phyloP scores from a whole-genome alignment of 2,113 vertebrate genomes.

The Trochalopteron elliotii region DNA sequence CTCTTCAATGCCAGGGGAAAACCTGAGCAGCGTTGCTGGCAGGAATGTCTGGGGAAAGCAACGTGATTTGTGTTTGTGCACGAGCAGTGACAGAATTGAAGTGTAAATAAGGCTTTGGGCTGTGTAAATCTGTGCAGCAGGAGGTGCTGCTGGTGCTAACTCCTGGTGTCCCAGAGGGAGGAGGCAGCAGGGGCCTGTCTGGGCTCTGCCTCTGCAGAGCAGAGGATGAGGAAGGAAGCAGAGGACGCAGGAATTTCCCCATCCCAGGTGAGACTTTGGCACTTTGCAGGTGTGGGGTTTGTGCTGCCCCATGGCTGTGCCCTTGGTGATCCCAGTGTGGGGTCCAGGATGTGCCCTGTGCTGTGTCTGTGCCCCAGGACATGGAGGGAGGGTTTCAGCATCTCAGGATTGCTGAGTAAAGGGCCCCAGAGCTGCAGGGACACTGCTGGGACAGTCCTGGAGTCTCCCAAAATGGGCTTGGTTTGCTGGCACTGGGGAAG shows the following conservation, averaged over 20 bases:
- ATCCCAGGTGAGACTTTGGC: rapidly evolving
- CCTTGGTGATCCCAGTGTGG: not conserved
- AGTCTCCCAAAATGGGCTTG: not conserved
- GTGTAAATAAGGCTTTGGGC: not conserved
- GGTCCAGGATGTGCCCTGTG: no score
- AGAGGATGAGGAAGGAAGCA: not conserved
- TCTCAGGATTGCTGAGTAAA: rapidly evolving
- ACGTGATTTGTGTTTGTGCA: not conserved
- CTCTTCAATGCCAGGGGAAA: not conserved
- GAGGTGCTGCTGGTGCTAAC: not conserved
- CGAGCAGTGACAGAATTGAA: not conserved
- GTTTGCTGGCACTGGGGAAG: not conserved
- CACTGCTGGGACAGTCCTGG: rapidly evolving
- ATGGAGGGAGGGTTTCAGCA: rapidly evolving
- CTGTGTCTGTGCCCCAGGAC: not conserved
- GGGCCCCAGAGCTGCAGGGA: not conserved
- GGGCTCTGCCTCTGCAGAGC: not conserved
- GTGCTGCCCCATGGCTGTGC: rapidly evolving
- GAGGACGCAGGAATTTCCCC: not conserved
- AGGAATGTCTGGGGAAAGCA: not conserved
- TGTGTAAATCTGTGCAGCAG: not conserved
- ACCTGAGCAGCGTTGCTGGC: not conserved
- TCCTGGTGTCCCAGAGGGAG: not conserved
- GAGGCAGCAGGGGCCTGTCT: not conserved
- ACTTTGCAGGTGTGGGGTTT: rapidly evolving